Base-by-base conservation (phyloP, 2,888 invertebrate genomes). In the Amiota minor region DNA sequence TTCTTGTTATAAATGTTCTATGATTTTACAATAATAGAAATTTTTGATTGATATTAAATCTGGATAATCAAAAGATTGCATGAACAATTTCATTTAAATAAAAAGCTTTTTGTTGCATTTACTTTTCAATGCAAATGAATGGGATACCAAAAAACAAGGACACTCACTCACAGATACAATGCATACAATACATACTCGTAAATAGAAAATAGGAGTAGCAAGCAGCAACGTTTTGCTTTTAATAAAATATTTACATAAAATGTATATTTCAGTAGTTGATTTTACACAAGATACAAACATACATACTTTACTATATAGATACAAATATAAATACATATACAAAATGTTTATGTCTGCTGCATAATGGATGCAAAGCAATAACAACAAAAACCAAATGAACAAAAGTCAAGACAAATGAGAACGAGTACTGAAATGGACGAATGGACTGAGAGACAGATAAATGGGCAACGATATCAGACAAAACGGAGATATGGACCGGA, bases 201-300 rank as follows among this genome's bases (percentile, higher is more conserved):
- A 23, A 35, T 6, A 35, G 35, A 35, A 6, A 8, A 8, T 3
- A 35, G 35, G 35, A 35, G 35, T n/a, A 2, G 2, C 35, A 35
- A 35, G 4, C 6, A 35, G 35, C 35, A 35, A 35, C 35, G 6
- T 35, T 35, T 85, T 84, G 80, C 84, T 76, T 81, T 78, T 77
- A 85, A 56, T 83, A 84, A 83, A 83, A 85, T 85, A 83, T 83
- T 83, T 85, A 83, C 85, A 78, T 35, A 35, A 35, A 35, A 35
- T 35, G 35, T 35, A 35, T 35, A 35, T 35, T 35, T 35, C 35
- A 35, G 35, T 35, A 35, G 35, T 35, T 35, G 35, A 35, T 8
- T 35, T 35, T 35, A 35, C 35, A 35, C 35, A 35, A 35, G 35
- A 35, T 35, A 35, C 35, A 35, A 3, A 35, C 6, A 35, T 6